Conservation (phyloP, 2,797 vertebrate genomes). For the Gobio occitaniae region DNA sequence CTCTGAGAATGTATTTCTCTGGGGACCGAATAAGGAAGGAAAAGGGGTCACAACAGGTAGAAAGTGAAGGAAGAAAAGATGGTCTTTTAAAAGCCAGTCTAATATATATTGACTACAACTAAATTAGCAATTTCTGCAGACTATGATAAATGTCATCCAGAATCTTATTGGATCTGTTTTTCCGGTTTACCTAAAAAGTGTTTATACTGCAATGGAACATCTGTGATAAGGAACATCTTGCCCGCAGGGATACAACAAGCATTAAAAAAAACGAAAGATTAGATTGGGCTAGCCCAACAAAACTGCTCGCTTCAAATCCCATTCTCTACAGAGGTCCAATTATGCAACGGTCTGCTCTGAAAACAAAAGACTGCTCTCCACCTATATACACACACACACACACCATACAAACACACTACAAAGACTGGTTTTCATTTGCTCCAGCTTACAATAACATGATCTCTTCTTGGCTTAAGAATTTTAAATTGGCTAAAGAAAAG, state of each 20-base stretch:
- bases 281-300: constrained; percentile 1
- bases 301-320: not conserved
- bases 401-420: not conserved
- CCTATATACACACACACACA: not conserved
- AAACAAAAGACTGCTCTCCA: constrained; percentile 31
- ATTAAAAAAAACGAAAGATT: constrained; percentile 22
- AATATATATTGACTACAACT: not conserved
- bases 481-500: too few relatives aligned
- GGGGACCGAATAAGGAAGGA: constrained; percentile 2
- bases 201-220: constrained; percentile 12
- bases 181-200: constrained; percentile 5
- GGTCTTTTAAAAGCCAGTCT: not conserved
- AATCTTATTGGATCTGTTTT: not conserved
- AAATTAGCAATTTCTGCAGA: constrained; percentile 1
- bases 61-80: not conserved
- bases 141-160: not conserved
- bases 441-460: not conserved
- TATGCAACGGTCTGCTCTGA: constrained; percentile 28
- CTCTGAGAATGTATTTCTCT: constrained; percentile 85
- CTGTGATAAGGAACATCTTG: not conserved
- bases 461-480: not conserved
- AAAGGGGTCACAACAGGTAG: not conserved
- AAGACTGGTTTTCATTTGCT: constrained; percentile 1
- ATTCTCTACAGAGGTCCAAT: constrained; percentile 12
- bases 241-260: constrained; percentile 13